A percentile compares a stretch with the other conserved stretches of the same genome.
Evolutionary conservation across 2,797 vertebrate genomes (phyloP).

Genomic region (Rhinichthys osculus): DNA sequence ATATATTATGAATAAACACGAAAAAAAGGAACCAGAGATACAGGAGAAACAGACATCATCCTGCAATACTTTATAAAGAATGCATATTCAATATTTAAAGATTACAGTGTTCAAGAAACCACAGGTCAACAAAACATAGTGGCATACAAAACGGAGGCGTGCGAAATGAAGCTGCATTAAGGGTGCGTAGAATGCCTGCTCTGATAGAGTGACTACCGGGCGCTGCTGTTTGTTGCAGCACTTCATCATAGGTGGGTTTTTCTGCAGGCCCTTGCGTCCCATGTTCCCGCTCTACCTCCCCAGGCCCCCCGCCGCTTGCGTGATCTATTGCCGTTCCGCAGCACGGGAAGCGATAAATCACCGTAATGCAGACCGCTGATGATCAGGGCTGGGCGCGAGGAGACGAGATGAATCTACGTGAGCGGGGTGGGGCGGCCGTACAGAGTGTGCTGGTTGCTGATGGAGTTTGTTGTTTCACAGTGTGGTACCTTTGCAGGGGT

Average conservation of each 20-base stretch:
- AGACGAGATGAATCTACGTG: slow-evolving; percentile 57
- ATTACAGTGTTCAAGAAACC: slow-evolving; percentile 12
- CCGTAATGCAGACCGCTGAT: slow-evolving; percentile 89
- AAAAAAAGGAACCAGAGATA: slow-evolving; percentile 44
- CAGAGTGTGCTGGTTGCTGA: slow-evolving; percentile 87
- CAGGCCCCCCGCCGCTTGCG: slow-evolving; percentile 76
- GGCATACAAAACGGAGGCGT: slow-evolving; percentile 36
- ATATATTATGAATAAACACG: slow-evolving; percentile 27
- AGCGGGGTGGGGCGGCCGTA: slow-evolving; percentile 25
- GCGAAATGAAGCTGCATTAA: slow-evolving; percentile 53
- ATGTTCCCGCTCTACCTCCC: slow-evolving; percentile 75
- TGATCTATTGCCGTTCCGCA: slow-evolving; percentile 92
- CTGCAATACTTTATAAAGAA: slow-evolving; percentile 32
- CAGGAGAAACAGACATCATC: slow-evolving; percentile 50
- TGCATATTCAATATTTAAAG: slow-evolving; percentile 42
- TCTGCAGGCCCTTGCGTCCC: slow-evolving; percentile 75
- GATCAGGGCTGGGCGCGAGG: slow-evolving; percentile 85
- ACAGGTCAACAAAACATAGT: slow-evolving; percentile 55
- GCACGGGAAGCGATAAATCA: slow-evolving; percentile 94
- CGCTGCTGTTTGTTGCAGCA: slow-evolving; percentile 78
- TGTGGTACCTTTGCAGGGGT: slow-evolving; percentile 74
- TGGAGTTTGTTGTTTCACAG: slow-evolving; percentile 84
- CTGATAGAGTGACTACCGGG: slow-evolving; percentile 72
- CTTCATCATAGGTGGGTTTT: slow-evolving; percentile 90
- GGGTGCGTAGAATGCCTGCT: slow-evolving; percentile 67